Conservation (phyloP, 1,140 invertebrate species). For the Drosophila varians region DNA sequence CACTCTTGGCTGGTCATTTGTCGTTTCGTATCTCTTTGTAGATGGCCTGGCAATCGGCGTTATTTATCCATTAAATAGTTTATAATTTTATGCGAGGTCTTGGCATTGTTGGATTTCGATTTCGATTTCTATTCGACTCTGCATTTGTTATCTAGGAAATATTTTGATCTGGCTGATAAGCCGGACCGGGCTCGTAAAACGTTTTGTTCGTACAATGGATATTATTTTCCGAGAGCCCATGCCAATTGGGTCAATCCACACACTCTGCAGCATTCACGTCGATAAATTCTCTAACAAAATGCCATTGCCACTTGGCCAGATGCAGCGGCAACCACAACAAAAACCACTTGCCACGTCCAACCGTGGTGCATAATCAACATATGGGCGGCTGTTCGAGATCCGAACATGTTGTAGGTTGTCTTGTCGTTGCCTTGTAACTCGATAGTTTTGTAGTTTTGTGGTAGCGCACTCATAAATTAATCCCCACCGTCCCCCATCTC, state of each 20-base stretch:
- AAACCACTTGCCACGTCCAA: slow-evolving; percentile 59
- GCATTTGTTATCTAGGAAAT: slow-evolving; percentile 68
- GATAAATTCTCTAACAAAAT: slow-evolving; percentile 69
- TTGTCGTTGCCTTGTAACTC: slow-evolving; percentile 76
- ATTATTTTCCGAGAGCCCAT: slow-evolving; percentile 35
- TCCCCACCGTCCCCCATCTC: slow-evolving; percentile 28
- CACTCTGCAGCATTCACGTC: slow-evolving; percentile 3
- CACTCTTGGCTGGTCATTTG: slow-evolving; percentile 52
- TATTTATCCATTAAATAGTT: slow-evolving; percentile 49
- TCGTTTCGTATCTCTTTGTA: slow-evolving; percentile 37
- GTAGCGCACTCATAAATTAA: slow-evolving; percentile 79
- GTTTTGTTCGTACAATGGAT: slow-evolving; percentile 35
- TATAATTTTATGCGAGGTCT: slow-evolving; percentile 70
- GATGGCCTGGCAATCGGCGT: slow-evolving; percentile 7
- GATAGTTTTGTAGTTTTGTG: slow-evolving; percentile 80
- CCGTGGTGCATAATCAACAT: slow-evolving; percentile 55
- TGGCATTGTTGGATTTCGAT: slow-evolving; percentile 41
- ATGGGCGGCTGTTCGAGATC: slow-evolving; percentile 56
- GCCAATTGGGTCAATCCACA: slow-evolving; percentile 63
- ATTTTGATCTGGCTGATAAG: slow-evolving; percentile 65
- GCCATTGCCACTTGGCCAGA: slow-evolving; percentile 59
- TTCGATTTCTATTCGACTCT: slow-evolving; percentile 40
- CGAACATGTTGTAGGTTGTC: slow-evolving; percentile 79
- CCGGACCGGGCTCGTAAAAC: slow-evolving; percentile 36
- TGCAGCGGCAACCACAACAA: slow-evolving; percentile 19